Evolutionary conservation across 2,113 vertebrate genomes (phyloP).

Genomic region (Corythornis cristatus): DNA sequence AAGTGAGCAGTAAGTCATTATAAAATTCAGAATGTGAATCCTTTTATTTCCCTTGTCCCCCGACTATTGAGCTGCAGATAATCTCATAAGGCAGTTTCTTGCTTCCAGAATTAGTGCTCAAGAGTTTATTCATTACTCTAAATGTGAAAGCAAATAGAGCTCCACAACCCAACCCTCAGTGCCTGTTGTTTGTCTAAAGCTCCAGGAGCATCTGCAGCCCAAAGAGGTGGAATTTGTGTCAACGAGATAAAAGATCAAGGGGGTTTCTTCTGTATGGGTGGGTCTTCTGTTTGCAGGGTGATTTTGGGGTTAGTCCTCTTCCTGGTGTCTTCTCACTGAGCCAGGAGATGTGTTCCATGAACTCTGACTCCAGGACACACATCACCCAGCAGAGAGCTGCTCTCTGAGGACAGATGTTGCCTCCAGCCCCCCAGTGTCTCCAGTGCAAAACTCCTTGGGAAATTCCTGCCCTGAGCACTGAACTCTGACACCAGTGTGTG

Average conservation of each 20-base stretch:
- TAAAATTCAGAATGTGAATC: slow-evolving; percentile 59
- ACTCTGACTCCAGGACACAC: not conserved
- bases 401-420: not conserved
- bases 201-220: not conserved
- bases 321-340: not conserved
- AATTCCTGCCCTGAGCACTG: not conserved
- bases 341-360: not conserved
- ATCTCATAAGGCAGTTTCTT: slow-evolving; percentile 47
- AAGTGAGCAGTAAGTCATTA: slow-evolving; percentile 69
- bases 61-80: slow-evolving; percentile 53
- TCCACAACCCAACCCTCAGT: not conserved
- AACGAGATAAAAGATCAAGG: not conserved
- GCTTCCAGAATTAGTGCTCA: slow-evolving; percentile 41
- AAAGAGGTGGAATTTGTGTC: not conserved
- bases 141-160: slow-evolving; percentile 42
- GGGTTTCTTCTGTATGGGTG: not conserved
- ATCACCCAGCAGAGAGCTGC: not conserved
- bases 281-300: not conserved
- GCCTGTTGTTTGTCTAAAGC: not conserved
- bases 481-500: not conserved
- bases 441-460: not conserved
- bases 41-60: slow-evolving; percentile 59
- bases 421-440: not conserved
- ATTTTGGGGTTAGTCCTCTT: not conserved
- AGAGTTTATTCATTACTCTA: slow-evolving; percentile 46